These are phyloP conservation scores for Chloroceryle inda DNA, from an alignment of 2,797 vertebrate species.

Conservation along the genomic window DNA sequence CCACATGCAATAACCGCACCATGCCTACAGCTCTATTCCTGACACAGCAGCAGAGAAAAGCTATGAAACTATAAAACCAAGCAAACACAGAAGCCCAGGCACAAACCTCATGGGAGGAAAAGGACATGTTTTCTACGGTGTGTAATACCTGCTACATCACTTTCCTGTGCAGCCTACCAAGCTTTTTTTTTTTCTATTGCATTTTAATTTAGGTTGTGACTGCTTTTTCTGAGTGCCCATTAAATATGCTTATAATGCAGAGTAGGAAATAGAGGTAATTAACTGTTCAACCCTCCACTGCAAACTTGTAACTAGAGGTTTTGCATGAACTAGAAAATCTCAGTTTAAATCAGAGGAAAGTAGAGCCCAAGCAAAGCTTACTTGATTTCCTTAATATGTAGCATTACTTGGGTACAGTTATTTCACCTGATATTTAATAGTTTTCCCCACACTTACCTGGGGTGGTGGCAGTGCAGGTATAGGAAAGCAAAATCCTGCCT, in stretches of 20 bases:
- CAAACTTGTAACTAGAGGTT: background rate
- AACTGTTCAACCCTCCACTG: background rate
- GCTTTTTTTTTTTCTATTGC: background rate
- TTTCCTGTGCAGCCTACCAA: background rate
- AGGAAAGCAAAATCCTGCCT: background rate
- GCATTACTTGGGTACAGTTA: background rate
- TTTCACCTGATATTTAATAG: background rate
- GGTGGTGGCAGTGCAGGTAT: background rate
- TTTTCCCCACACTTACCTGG: background rate
- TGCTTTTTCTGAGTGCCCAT: background rate
- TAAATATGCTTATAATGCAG: slow-evolving; percentile 37
- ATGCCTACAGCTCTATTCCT: background rate
- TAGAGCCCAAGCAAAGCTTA: background rate
- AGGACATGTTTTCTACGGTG: fast-evolving
- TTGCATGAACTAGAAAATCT: background rate
- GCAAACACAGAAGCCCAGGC: background rate
- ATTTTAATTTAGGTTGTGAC: background rate
- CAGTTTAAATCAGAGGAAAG: background rate
- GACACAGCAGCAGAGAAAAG: background rate
- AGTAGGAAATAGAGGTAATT: slow-evolving; percentile 17
- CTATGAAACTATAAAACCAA: background rate
- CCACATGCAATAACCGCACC: background rate
- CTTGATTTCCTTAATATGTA: background rate
- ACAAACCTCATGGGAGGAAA: background rate
- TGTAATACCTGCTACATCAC: background rate